Conservation (phyloP, 2,888 invertebrate species). For the Cantharis lateralis region DNA sequence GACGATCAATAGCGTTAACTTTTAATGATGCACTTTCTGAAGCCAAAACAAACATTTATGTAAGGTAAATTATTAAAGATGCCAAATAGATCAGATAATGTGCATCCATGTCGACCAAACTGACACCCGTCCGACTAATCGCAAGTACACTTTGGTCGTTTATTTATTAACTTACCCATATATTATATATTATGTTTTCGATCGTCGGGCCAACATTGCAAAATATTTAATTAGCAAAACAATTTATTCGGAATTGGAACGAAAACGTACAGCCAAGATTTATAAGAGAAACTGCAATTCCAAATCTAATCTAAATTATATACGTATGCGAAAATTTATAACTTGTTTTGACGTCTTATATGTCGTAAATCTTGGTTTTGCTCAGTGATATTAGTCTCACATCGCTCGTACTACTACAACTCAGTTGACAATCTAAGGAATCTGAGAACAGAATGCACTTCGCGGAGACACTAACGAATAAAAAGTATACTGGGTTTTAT, state of each 20-base stretch:
- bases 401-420: slow-evolving; percentile 10
- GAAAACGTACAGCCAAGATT: background rate
- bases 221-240: background rate
- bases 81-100: background rate
- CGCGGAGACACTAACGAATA: slow-evolving; percentile 22
- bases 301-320: slow-evolving; percentile 22
- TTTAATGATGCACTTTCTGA: background rate
- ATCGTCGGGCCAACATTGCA: background rate
- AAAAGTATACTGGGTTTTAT: slow-evolving; percentile 23
- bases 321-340: slow-evolving; percentile 24
- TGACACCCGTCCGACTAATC: background rate
- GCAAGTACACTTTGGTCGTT: background rate
- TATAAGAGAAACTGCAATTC: slow-evolving; percentile 20
- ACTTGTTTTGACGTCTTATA: slow-evolving; percentile 26
- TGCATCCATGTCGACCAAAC: background rate
- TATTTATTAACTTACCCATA: background rate
- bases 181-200: background rate
- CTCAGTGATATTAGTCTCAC: slow-evolving; percentile 22
- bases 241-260: background rate
- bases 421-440: slow-evolving; percentile 15
- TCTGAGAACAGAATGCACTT: slow-evolving; percentile 19
- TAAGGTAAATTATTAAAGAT: background rate
- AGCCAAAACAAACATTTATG: background rate
- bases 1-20: background rate
- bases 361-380: slow-evolving; percentile 29